Evolutionary conservation across 2,113 vertebrate genomes (phyloP).

Genomic region (Rana temporaria): DNA sequence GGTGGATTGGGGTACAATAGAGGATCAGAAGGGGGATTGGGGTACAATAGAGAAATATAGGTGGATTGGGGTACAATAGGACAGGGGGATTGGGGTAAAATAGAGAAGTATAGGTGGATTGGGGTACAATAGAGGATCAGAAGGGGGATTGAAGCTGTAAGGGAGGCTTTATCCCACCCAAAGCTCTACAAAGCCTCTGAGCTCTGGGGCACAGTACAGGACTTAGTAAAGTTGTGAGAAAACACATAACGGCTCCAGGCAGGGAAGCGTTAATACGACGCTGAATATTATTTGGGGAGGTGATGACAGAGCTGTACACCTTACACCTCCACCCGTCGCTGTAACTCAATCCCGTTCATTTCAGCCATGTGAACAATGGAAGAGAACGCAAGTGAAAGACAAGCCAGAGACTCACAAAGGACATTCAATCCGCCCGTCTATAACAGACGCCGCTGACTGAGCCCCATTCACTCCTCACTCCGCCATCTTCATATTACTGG

Average conservation of each 20-base stretch:
- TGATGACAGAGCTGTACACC: background rate
- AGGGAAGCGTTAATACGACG: background rate
- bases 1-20: too few relatives aligned
- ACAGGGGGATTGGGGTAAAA: too few relatives aligned
- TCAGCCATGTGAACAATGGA: constrained; percentile 55
- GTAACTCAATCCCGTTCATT: constrained; percentile 18
- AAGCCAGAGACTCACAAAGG: background rate
- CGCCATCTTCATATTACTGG: background rate
- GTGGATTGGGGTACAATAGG: too few relatives aligned
- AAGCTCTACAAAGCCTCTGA: too few relatives aligned
- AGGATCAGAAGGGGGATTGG: too few relatives aligned
- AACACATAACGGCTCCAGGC: background rate
- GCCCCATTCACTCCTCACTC: constrained; percentile 26
- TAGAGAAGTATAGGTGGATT: background rate
- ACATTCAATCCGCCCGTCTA: accelerated
- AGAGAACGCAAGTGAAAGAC: constrained; percentile 49
- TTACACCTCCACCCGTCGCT: constrained; percentile 30
- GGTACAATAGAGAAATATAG: too few relatives aligned
- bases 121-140: too few relatives aligned
- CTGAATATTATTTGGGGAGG: background rate
- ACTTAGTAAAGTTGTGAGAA: too few relatives aligned
- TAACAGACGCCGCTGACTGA: background rate
- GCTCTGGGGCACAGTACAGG: too few relatives aligned
- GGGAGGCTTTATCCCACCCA: too few relatives aligned
- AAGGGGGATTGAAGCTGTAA: too few relatives aligned